Conservation (phyloP, 2,113 vertebrate genomes). For the Eublepharis macularius region DNA sequence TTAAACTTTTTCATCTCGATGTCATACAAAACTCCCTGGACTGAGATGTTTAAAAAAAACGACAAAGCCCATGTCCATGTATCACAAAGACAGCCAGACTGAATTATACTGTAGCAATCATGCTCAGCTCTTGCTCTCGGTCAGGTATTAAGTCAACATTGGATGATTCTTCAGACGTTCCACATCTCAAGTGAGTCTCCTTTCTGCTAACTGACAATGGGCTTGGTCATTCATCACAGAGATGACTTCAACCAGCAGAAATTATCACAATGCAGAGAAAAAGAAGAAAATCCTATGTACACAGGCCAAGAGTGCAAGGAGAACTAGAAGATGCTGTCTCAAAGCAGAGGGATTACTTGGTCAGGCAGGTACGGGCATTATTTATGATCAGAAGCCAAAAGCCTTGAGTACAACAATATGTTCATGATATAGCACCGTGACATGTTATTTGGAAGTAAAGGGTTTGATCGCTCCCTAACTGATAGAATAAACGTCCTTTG, state of each 20-base stretch:
- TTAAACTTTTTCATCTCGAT: background rate
- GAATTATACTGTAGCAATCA: background rate
- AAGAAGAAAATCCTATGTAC: background rate
- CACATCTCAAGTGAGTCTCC: background rate
- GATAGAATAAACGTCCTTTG: background rate
- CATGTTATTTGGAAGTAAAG: background rate
- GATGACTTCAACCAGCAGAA: background rate
- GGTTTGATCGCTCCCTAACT: background rate
- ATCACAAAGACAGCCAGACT: background rate
- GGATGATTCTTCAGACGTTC: background rate
- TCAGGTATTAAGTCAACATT: background rate
- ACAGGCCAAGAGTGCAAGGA: background rate
- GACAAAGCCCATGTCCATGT: rapidly evolving
- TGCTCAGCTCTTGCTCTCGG: rapidly evolving
- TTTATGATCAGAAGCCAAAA: constrained; percentile 4
- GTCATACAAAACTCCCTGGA: rapidly evolving
- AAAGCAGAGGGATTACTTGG: background rate
- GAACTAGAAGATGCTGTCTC: background rate
- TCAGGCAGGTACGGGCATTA: background rate
- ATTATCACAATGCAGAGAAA: background rate
- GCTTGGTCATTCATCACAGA: constrained; percentile 3
- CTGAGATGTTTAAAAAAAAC: background rate
- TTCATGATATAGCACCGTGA: background rate
- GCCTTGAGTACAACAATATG: background rate
- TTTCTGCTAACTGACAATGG: background rate